Conservation (phyloP, 2,888 invertebrate species). For the Platypus cylindrus region DNA sequence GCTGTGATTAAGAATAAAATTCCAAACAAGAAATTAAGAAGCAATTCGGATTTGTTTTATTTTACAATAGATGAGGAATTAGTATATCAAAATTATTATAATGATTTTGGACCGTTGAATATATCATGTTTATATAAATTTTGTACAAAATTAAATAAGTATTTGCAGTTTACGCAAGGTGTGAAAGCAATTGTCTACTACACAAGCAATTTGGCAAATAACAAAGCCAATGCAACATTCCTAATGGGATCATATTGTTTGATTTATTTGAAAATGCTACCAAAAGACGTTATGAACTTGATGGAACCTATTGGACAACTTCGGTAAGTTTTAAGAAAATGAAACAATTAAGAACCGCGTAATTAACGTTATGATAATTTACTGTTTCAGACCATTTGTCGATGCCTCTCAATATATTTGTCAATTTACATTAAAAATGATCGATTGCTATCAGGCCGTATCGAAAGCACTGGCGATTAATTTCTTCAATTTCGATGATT, state of each 20-base stretch:
- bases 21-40: constrained; percentile 47
- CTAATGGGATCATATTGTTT: constrained; percentile 75
- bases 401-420: constrained; percentile 67
- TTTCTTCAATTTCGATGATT: constrained; percentile 72
- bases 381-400: constrained; percentile 49
- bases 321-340: constrained; percentile 22
- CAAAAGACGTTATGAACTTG: constrained; percentile 55
- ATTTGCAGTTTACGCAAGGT: constrained; percentile 50
- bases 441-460: constrained; percentile 53
- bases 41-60: constrained; percentile 56
- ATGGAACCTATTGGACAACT: constrained; percentile 41
- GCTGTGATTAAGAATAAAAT: constrained; percentile 50
- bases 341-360: neutral
- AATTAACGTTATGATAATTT: neutral
- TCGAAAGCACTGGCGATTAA: constrained; percentile 59
- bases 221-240: constrained; percentile 77
- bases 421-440: constrained; percentile 53
- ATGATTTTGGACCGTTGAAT: constrained; percentile 84
- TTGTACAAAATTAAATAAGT: constrained; percentile 63
- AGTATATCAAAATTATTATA: constrained; percentile 72
- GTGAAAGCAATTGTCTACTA: constrained; percentile 71
- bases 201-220: constrained; percentile 58
- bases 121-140: constrained; percentile 75
- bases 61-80: constrained; percentile 69
- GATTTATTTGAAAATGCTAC: constrained; percentile 53